phyloP scores from a whole-genome alignment of 2,888 invertebrate species.

The Cristatella mucedo region DNA sequence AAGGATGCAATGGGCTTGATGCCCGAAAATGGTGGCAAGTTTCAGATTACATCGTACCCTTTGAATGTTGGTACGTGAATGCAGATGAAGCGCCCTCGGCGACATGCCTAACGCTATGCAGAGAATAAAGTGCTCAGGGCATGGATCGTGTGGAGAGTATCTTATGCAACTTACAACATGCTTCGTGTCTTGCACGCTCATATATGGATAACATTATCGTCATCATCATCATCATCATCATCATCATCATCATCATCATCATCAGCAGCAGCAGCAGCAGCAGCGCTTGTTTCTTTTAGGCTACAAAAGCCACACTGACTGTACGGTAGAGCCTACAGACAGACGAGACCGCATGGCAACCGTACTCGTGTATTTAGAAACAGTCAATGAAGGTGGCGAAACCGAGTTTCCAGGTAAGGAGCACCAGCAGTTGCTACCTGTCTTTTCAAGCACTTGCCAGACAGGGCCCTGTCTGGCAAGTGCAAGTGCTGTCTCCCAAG shows the following conservation, averaged over 20 bases:
- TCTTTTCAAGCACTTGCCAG: too few species aligned
- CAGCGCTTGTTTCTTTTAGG: conserved; percentile 16
- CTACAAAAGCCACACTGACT: conserved; percentile 31
- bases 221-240: too few species aligned
- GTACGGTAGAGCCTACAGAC: conserved; percentile 19
- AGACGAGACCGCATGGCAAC: conserved; percentile 23
- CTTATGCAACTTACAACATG: too few species aligned
- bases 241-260: too few species aligned
- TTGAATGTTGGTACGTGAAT: conserved; percentile 20
- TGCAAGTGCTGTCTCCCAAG: too few species aligned
- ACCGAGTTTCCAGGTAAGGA: conserved; percentile 20
- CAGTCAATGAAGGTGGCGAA: conserved; percentile 19
- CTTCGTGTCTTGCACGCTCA: too few species aligned
- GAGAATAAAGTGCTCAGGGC: too few species aligned
- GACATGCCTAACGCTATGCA: neutral
- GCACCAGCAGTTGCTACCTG: neutral
- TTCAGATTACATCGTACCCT: conserved; percentile 32
- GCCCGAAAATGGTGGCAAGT: conserved; percentile 29
- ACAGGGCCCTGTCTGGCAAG: too few species aligned
- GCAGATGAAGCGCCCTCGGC: neutral
- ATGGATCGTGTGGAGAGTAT: too few species aligned
- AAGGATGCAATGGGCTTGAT: conserved; percentile 23
- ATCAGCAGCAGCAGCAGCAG: too few species aligned
- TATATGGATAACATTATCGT: too few species aligned
- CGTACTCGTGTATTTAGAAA: conserved; percentile 18